phyloP scores from a whole-genome alignment of 2,113 vertebrate species.

The Engraulis encrasicolus region DNA sequence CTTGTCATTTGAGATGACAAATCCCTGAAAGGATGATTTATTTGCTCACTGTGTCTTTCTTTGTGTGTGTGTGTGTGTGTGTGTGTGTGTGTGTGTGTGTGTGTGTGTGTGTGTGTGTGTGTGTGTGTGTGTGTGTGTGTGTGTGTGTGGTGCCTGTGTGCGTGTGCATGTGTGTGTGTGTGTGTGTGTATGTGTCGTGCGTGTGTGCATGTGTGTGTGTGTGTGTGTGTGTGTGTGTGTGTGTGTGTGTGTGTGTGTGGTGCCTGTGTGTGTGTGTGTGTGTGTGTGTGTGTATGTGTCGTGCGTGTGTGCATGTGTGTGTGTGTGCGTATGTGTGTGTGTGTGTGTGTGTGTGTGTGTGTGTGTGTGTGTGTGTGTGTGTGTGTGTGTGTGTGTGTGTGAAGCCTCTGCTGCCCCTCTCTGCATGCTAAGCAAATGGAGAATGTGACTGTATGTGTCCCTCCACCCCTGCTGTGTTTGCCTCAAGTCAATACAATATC shows the following conservation, averaged over 20 bases:
- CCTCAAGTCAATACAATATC: not conserved
- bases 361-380: no score
- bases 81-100: no score
- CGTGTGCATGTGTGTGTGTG: not conserved
- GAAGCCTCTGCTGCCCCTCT: conserved; percentile 25
- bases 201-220: conserved; percentile 5
- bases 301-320: not conserved
- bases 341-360: no score
- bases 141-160: not conserved
- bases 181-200: no score
- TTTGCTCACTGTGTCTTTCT: no score
- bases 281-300: not conserved
- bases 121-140: not conserved
- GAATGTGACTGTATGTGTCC: conserved; percentile 41
- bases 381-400: not conserved
- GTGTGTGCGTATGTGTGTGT: no score
- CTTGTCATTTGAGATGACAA: no score
- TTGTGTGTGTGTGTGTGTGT: no score
- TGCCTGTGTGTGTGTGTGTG: not conserved
- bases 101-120: no score
- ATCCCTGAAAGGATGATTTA: no score
- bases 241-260: not conserved
- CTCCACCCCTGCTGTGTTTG: conserved; percentile 39
- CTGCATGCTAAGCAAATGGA: conserved; percentile 64
- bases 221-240: not conserved